These are phyloP conservation scores for Coccyzus lansbergi DNA, from an alignment of 2,797 vertebrate species.

Conservation along the genomic window DNA sequence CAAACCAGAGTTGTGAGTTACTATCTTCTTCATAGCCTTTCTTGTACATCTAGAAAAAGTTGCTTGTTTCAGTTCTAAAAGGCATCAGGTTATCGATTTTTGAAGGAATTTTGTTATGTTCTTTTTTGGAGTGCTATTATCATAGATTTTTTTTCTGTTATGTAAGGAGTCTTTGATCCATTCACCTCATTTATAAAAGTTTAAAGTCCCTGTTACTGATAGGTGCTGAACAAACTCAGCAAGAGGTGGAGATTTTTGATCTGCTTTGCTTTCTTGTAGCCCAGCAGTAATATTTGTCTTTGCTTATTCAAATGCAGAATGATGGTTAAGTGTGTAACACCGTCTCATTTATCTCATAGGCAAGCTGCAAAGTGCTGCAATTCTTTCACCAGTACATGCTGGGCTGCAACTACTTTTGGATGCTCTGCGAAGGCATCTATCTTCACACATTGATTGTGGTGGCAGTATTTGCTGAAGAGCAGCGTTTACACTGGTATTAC, in stretches of 20 bases:
- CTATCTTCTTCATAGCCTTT: neutral
- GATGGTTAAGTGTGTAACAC: neutral
- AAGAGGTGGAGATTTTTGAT: neutral
- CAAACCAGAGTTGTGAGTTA: neutral
- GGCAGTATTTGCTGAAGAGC: conserved; percentile 91
- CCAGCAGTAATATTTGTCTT: neutral
- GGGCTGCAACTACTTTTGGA: conserved; percentile 99
- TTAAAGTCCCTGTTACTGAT: neutral
- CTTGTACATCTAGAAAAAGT: neutral
- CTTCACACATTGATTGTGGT: conserved; percentile 96
- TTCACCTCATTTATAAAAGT: neutral
- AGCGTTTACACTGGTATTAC: conserved; percentile 95
- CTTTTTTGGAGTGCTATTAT: neutral
- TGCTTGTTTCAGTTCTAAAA: neutral
- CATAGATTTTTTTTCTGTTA: neutral
- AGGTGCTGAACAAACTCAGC: neutral
- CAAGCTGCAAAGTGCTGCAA: conserved; percentile 92
- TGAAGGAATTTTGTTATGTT: neutral
- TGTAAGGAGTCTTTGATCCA: neutral
- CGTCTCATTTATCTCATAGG: conserved; percentile 76
- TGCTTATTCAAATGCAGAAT: neutral
- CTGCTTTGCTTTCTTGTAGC: neutral
- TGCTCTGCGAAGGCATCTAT: conserved; percentile 98
- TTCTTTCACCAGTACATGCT: conserved; percentile 97
- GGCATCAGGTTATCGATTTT: neutral